Evolutionary conservation across 2,888 invertebrate genomes (phyloP), one percentile per base, ranked within the genome.

Genomic region (Xestia c-nigrum): DNA sequence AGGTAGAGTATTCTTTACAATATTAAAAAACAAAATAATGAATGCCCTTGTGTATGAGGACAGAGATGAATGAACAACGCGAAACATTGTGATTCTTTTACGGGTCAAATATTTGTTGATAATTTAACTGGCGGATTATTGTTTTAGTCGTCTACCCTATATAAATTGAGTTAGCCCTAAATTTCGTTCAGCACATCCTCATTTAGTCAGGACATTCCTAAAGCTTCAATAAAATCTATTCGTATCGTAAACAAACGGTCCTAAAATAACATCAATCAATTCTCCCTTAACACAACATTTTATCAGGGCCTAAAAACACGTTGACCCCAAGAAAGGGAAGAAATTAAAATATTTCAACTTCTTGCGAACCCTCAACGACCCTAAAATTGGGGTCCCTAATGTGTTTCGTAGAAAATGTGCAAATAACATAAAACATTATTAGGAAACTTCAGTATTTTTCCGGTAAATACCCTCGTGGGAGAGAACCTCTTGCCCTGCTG

Each of bases 391-490:
- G 76, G 64, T 63, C 64, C 47, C 50, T 70, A 77, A 86, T 76
- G 82, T 71, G 71, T 79, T 79, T 57, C 40, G 59, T 64, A 59
- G 46, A 74, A 74, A 87, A 75, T 77, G 87, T 72, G 72, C 64
- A 76, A 80, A 87, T 80, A 74, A 83, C 73, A 78, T 87, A 80
- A 86, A 87, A 50, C 65, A 63, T 85, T 80, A 85, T 85, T 76
- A 85, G 69, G 59, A 57, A 71, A 55, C 64, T 73, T 55, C 57
- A 59, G 72, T 75, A 72, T 80, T 87, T 82, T 77, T 79, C 43
- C 46, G 12, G 65, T 72, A 75, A 86, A 69, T 64, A 61, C 73
- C 59, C 82, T 77, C 66, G 12, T 70, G 85, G 75, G 87, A 80
- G 19, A 63, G 14, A 50, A 52, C n/a, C 59, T 72, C 71, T 63